Evolutionary conservation across 1,140 invertebrate species (phyloP).

Genomic region (Drosophila mayri): DNA sequence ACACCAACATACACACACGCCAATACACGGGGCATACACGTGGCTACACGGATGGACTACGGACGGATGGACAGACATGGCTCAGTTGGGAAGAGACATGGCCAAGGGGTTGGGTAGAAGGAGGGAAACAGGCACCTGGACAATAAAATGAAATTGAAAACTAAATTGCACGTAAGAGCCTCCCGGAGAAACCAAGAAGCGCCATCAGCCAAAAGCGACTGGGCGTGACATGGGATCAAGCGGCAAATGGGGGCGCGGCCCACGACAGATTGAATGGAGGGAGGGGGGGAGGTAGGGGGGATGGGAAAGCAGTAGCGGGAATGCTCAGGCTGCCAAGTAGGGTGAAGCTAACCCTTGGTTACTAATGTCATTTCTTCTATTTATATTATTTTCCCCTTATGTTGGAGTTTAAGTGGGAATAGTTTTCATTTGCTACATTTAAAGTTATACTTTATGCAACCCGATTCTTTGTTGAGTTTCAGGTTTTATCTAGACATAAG

Average conservation of each 20-base stretch:
- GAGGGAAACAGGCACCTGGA: constrained; percentile 20
- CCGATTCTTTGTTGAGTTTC: not conserved
- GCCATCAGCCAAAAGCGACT: constrained; percentile 38
- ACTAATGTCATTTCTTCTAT: not conserved
- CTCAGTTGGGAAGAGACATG: constrained; percentile 3
- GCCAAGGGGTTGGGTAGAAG: not conserved
- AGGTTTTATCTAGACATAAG: too few relatives aligned
- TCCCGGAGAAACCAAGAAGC: constrained; percentile 21
- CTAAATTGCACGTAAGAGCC: constrained; percentile 72
- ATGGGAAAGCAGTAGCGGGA: not conserved
- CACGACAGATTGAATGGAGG: not conserved
- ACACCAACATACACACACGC: constrained; percentile 19
- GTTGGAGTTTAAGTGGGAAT: not conserved
- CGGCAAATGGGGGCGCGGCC: constrained; percentile 17
- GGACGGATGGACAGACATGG: not conserved
- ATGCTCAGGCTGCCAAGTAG: constrained; percentile 1
- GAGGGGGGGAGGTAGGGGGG: not conserved
- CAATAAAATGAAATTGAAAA: constrained; percentile 77
- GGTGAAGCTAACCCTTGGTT: not conserved
- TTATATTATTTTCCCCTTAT: not conserved
- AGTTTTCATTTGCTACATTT: not conserved
- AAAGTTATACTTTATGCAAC: too few relatives aligned
- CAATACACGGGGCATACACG: constrained; percentile 10
- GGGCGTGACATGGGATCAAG: constrained; percentile 56
- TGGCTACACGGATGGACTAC: constrained; percentile 3